Evolutionary conservation across 1,140 invertebrate genomes (phyloP), one percentile per base, ranked within the genome.

Genomic region (Aphidius ervi): DNA sequence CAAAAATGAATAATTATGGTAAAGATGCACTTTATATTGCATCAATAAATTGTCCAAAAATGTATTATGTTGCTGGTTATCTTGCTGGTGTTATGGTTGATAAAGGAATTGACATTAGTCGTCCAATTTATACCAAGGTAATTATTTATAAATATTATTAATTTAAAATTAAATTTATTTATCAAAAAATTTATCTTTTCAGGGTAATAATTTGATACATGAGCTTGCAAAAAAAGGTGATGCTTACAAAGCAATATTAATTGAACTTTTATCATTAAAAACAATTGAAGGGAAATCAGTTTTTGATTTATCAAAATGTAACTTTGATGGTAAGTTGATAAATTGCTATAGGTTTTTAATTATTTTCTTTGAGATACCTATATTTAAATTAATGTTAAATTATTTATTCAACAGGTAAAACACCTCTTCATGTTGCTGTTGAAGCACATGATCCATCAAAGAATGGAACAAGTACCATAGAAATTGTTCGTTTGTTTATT

Each of bases 21-120:
- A 63, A 74, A 40, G 70, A 77, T 55, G 74, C 73, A n/a, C 67
- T 76, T 5, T 77, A 75, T 37, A 49, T 77, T 16, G 72, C 73
- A 3, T 70, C 73, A 2, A 65, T 75, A 20, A 74, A 74, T 52
- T 73, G 69, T 54, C 68, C 70, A 9, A 56, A 74, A 59, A 67
- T 68, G 65, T 55, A 72, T 0, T 73, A 71, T 40, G 65, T 76
- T 8, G 58, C 69, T 6, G 73, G 74, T 6, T 77, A 77, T 53
- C 42, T 77, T 4, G 74, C 71, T 1, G 74, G 74, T 0, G 62
- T 65, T 0, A 69, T 73, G 65, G 10, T 76, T 4, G 64, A 75
- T 43, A 73, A 70, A 40, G 68, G 68, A 31, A 72, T 75, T 49
- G 67, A 76, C 39, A 65, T 76, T 9, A 67, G 58, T 4, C 71